These are phyloP conservation scores for Capitella teleta DNA, from an alignment of 1,140 invertebrate genomes.

Conservation along the genomic window DNA sequence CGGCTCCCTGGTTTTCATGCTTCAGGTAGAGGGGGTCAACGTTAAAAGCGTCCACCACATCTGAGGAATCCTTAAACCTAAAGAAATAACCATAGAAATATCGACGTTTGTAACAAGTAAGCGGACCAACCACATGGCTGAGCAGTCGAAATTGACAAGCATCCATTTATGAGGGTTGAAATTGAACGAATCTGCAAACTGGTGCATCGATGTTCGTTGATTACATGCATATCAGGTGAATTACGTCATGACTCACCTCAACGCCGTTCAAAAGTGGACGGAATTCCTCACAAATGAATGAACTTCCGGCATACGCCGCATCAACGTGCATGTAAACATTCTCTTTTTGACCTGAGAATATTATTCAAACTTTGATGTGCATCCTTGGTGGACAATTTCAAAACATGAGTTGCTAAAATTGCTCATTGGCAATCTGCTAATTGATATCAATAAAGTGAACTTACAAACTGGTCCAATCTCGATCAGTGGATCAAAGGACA, in stretches of 20 bases:
- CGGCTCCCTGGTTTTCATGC: slow-evolving; percentile 42
- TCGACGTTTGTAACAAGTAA: neutral
- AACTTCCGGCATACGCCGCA: slow-evolving; percentile 77
- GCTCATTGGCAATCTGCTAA: too few relatives aligned
- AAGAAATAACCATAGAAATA: neutral
- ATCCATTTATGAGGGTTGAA: slow-evolving; percentile 6
- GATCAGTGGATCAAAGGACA: slow-evolving; percentile 76
- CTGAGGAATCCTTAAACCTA: slow-evolving; percentile 45
- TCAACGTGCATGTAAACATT: slow-evolving; percentile 77
- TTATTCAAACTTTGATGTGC: too few relatives aligned
- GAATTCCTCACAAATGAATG: slow-evolving; percentile 90
- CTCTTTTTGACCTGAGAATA: neutral
- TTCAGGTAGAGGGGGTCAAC: slow-evolving; percentile 80
- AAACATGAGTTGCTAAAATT: too few relatives aligned
- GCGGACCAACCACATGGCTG: slow-evolving; percentile 22
- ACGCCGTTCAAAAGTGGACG: slow-evolving; percentile 75
- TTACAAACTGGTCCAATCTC: slow-evolving; percentile 71
- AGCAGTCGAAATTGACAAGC: slow-evolving; percentile 5
- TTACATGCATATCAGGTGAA: neutral
- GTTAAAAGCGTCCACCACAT: slow-evolving; percentile 67
- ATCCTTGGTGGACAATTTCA: neutral
- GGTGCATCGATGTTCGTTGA: neutral
- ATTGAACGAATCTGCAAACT: slow-evolving; percentile 5
- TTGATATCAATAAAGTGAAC: too few relatives aligned
- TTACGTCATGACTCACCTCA: slow-evolving; percentile 51